phyloP scores from a whole-genome alignment of 2,797 vertebrate species.

The Hydrophis major region DNA sequence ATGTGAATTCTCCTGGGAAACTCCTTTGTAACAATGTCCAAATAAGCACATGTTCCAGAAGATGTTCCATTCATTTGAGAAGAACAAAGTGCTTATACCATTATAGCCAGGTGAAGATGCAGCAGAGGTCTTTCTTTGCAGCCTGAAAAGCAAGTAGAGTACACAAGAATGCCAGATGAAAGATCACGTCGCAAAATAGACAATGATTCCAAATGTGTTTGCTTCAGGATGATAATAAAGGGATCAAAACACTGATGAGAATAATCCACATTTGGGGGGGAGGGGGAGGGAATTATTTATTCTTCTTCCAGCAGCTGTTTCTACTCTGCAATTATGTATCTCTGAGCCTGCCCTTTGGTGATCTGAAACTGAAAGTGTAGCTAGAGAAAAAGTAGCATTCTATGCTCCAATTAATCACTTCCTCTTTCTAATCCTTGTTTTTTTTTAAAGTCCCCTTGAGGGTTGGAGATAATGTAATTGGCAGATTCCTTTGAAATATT shows the following conservation, averaged over 20 bases:
- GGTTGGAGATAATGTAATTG: not conserved
- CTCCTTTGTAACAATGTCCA: not conserved
- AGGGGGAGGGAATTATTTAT: not conserved
- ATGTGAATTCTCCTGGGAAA: constrained; percentile 11
- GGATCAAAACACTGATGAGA: not conserved
- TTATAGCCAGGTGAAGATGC: not conserved
- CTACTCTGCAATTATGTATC: not conserved
- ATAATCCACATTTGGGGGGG: not conserved
- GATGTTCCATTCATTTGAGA: not conserved
- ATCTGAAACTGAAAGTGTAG: not conserved
- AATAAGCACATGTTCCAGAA: not conserved
- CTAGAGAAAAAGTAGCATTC: not conserved
- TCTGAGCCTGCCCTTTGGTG: not conserved
- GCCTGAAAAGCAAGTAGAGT: not conserved
- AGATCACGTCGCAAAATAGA: not conserved
- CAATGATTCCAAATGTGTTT: not conserved
- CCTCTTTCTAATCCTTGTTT: not conserved
- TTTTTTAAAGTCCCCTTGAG: too few relatives aligned
- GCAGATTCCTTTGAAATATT: not conserved
- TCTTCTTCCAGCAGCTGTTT: not conserved
- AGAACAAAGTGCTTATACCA: not conserved
- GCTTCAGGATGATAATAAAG: not conserved
- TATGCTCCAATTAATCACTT: not conserved
- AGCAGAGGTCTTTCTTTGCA: not conserved
- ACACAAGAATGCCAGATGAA: not conserved